Evolutionary conservation across 2,113 vertebrate species (phyloP).

Genomic region (Vicugna pacos): DNA sequence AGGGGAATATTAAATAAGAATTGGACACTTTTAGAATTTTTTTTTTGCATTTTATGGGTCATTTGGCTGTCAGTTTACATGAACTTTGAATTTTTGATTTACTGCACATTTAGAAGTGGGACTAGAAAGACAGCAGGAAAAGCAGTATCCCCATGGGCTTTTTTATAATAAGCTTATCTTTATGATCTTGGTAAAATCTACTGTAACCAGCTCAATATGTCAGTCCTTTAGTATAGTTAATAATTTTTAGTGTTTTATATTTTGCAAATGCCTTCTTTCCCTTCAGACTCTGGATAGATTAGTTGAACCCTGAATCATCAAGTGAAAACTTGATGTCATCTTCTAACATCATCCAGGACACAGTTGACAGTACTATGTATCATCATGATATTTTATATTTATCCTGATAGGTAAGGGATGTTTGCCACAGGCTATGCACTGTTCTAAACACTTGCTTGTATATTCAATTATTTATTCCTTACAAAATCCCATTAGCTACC

Average conservation of each 20-base stretch:
- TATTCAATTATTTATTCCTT: slow-evolving; percentile 4
- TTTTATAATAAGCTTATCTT: background rate
- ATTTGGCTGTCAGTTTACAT: background rate
- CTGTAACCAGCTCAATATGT: background rate
- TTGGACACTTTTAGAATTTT: background rate
- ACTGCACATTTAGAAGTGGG: background rate
- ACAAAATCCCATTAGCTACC: background rate
- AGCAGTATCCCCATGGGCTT: background rate
- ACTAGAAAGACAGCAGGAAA: background rate
- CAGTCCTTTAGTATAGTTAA: background rate
- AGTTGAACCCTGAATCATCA: background rate
- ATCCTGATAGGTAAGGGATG: background rate
- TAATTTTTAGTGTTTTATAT: background rate
- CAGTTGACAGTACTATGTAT: background rate
- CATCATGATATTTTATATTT: background rate
- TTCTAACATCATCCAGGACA: background rate
- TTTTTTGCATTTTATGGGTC: background rate
- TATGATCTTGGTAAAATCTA: background rate
- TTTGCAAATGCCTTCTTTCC: background rate
- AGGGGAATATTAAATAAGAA: background rate
- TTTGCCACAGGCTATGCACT: background rate
- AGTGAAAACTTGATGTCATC: background rate
- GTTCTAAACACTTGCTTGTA: background rate
- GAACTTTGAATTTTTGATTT: slow-evolving; percentile 25
- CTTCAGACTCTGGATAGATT: background rate